These are phyloP conservation scores for Apistogramma diplotaenia DNA, from an alignment of 2,113 vertebrate genomes.

Conservation along the genomic window DNA sequence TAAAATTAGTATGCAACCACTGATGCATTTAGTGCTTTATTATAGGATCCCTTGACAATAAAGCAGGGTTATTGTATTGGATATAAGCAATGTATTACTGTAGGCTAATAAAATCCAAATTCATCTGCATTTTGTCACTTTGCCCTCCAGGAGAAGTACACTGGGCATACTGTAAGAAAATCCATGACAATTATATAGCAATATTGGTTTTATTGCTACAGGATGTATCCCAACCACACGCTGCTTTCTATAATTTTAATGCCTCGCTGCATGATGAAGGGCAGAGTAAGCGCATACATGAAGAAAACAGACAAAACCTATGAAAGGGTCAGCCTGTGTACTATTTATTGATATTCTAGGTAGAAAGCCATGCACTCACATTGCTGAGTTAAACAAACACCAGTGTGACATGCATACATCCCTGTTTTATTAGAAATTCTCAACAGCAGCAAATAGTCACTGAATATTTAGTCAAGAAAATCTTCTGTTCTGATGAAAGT, in stretches of 20 bases:
- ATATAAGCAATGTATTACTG: slow-evolving; percentile 69
- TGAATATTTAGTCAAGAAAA: neutral
- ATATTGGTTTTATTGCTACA: slow-evolving; percentile 77
- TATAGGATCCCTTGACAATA: slow-evolving; percentile 62
- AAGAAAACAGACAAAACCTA: slow-evolving; percentile 26
- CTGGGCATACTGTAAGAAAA: slow-evolving; percentile 73
- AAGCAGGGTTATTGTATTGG: slow-evolving; percentile 65
- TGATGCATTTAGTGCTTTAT: slow-evolving; percentile 71
- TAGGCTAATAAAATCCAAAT: slow-evolving; percentile 75
- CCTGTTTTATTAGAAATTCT: neutral
- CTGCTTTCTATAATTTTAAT: slow-evolving; percentile 61
- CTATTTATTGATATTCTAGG: neutral
- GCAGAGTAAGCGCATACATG: neutral
- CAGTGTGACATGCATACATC: neutral
- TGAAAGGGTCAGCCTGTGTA: slow-evolving; percentile 1
- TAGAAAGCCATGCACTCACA: neutral
- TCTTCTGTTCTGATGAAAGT: neutral
- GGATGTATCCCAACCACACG: slow-evolving; percentile 60
- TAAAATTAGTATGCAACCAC: slow-evolving; percentile 67
- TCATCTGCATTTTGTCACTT: slow-evolving; percentile 70
- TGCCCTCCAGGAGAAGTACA: slow-evolving; percentile 73
- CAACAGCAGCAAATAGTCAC: too few species aligned
- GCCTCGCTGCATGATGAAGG: slow-evolving; percentile 19
- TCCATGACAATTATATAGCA: slow-evolving; percentile 76
- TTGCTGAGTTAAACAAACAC: neutral